Evolutionary conservation across 2,113 vertebrate genomes (phyloP).

Genomic region (Ictalurus punctatus): DNA sequence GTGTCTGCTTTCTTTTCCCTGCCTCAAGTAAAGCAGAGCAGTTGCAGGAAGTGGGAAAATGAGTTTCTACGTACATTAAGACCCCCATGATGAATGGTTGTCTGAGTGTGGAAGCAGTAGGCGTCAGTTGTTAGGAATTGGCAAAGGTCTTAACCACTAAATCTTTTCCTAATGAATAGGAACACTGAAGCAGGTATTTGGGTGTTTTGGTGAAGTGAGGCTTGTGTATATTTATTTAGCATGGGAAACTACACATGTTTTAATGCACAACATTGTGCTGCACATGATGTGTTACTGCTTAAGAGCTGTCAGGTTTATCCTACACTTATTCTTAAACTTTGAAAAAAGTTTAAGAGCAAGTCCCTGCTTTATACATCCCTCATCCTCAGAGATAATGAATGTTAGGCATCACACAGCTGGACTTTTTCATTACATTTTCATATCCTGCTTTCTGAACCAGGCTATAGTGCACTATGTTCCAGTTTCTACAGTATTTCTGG

Average conservation of each 20-base stretch:
- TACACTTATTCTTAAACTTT: not conserved
- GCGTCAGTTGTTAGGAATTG: constrained; percentile 57
- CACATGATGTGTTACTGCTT: not conserved
- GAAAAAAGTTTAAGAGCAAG: not conserved
- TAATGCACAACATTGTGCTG: not conserved
- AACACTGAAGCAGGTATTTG: constrained; percentile 26
- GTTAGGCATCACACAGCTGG: not conserved
- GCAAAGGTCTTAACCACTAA: constrained; percentile 44
- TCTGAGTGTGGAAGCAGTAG: constrained; percentile 55
- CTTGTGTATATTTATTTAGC: not conserved
- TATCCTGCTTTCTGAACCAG: not conserved
- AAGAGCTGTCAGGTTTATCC: not conserved
- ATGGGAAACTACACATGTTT: not conserved
- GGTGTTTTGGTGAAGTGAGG: not conserved
- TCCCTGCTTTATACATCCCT: not conserved
- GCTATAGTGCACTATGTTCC: not conserved
- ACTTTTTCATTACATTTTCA: not conserved
- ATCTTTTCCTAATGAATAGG: constrained; percentile 18
- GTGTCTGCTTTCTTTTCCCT: constrained; percentile 46
- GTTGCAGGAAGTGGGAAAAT: constrained; percentile 56
- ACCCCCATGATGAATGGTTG: constrained; percentile 59
- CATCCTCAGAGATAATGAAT: not conserved
- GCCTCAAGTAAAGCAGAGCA: constrained; percentile 26
- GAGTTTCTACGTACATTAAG: constrained; percentile 62
- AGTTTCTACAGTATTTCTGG: constrained; percentile 67